Evolutionary conservation across 2,797 vertebrate genomes (phyloP), one percentile per base, ranked within the genome.

Genomic region (Sandelia bainsii): DNA sequence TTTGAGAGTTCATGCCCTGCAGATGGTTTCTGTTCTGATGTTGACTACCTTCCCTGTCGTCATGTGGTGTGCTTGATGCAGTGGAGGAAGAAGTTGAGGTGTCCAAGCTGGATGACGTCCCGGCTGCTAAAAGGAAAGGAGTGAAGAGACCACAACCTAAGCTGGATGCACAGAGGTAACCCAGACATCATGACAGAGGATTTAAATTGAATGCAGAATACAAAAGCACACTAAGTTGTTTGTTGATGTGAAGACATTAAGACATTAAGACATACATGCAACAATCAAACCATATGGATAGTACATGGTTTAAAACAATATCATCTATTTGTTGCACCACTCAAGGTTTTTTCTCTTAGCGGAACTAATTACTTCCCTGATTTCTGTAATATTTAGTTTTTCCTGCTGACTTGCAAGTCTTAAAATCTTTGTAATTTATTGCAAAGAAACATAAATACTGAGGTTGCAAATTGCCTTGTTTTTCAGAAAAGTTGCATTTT

Each of bases 141-240:
- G 90, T 96, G 51, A 98, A 92, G 89, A 95, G 96, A 73, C 96
- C 96, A 0, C 93, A 95, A 54, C 98, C 97, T 48, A 99, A 94
- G 82, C 92, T 99, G 74, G 97, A 99, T 90, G 96, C 97, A 71
- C 92, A 96, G n/a, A 96, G 97, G 98, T 98, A 85, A 37, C 8
- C 8, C 27, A 19, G 2, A 56, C 29, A 8, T 4, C 40, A 16
- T 42, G 40, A 20, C 14, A 14, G 14, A 58, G 11, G 8, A 13
- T 5, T 59, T 1, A 0, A 1, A 19, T 45, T 7, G 11, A 23
- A 32, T 12, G 16, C 16, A 23, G 19, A 34, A 13, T 27, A 8
- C 5, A 48, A 39, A 49, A 57, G 5, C 6, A 45, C 37, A 10
- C 2, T 19, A 25, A 2, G 19, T 32, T 0, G 12, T 23, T 25